Evolutionary conservation across 2,113 vertebrate species (phyloP).

Genomic region (Coracopsis vasa): DNA sequence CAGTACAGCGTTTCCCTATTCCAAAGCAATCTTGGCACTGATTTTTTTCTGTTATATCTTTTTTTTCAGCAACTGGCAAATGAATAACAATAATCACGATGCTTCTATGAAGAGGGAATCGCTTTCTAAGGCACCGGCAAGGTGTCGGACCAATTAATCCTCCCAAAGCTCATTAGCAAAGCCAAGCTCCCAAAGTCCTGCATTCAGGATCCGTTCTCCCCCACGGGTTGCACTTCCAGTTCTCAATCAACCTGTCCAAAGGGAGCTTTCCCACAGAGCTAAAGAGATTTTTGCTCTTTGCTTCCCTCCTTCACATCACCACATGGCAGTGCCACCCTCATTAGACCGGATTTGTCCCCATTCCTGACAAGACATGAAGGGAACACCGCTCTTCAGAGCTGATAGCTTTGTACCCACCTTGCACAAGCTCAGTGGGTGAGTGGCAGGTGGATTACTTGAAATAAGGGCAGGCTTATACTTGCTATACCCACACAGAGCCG

Average conservation of each 20-base stretch:
- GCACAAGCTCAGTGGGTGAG: neutral
- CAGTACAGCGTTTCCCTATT: neutral
- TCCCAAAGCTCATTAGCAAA: slow-evolving; percentile 24
- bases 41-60: slow-evolving; percentile 3
- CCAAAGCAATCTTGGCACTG: slow-evolving; percentile 32
- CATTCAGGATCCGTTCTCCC: neutral
- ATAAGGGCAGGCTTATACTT: neutral
- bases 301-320: neutral
- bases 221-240: neutral
- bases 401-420: neutral
- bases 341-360: slow-evolving; percentile 1
- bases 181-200: neutral
- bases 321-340: slow-evolving; percentile 41
- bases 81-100: neutral
- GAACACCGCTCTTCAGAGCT: neutral
- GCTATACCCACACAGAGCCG: neutral
- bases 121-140: neutral
- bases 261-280: neutral
- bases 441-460: slow-evolving; percentile 50
- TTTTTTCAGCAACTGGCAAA: slow-evolving; percentile 22
- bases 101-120: neutral
- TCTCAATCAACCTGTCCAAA: neutral
- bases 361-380: neutral
- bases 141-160: slow-evolving; percentile 38
- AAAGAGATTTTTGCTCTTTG: neutral